Conservation (phyloP, 2,113 vertebrate species). For the Coptodon bakossiorum region DNA sequence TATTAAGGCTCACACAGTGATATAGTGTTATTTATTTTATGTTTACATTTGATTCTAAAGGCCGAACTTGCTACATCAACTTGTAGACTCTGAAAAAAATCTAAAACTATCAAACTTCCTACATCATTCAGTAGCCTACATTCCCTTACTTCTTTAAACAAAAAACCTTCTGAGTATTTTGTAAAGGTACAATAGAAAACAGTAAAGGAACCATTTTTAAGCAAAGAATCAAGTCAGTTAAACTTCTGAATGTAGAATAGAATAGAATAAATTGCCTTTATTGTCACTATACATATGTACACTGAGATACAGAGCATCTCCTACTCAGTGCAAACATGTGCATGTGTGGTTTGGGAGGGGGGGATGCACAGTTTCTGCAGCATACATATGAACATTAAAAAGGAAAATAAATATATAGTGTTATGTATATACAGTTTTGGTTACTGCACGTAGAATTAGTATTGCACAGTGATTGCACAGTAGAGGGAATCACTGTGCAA, state of each 20-base stretch:
- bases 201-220: too few relatives aligned
- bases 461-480: not conserved
- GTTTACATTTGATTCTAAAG: not conserved
- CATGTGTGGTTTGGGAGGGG: too few relatives aligned
- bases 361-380: too few relatives aligned
- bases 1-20: not conserved
- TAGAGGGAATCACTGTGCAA: not conserved
- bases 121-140: not conserved
- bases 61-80: rapidly evolving
- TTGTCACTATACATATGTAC: too few relatives aligned
- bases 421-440: not conserved
- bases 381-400: not conserved
- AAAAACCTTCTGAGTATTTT: not conserved
- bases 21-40: not conserved
- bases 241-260: too few relatives aligned
- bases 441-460: not conserved
- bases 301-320: too few relatives aligned
- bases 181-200: too few relatives aligned
- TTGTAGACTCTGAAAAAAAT: not conserved
- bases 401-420: not conserved
- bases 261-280: too few relatives aligned
- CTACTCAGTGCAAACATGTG: too few relatives aligned
- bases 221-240: too few relatives aligned
- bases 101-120: not conserved
- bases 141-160: not conserved